Percentiles rank a stretch among this genome's conserved stretches.
Evolutionary conservation across 2,888 invertebrate species (phyloP).

Genomic region (Synergus laeviventris): DNA sequence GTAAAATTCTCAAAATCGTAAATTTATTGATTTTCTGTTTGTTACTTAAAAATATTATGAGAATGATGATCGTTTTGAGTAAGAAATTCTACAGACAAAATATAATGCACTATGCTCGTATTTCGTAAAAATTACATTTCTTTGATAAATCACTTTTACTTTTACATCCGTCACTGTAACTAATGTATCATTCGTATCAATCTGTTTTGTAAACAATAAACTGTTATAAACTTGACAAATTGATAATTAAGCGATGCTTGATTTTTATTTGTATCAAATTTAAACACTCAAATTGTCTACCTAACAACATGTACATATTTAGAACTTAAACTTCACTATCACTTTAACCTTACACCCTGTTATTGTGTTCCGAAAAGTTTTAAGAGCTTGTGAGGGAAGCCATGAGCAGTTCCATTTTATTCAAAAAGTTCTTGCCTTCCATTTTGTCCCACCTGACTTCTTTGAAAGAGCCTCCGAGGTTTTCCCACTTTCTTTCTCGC

Average conservation of each 20-base stretch:
- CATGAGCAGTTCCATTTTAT: constrained; percentile 97
- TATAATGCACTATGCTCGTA: constrained; percentile 2
- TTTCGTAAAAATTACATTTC: constrained; percentile 15
- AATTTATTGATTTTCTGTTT: constrained; percentile 13
- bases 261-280: background rate
- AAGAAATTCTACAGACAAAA: constrained; percentile 25
- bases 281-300: constrained; percentile 58
- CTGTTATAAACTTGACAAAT: constrained; percentile 56
- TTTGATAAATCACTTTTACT: constrained; percentile 40
- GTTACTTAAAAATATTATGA: constrained; percentile 26
- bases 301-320: constrained; percentile 12
- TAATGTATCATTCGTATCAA: background rate
- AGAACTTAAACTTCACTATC: constrained; percentile 22
- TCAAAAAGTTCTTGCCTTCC: constrained; percentile 96
- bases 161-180: constrained; percentile 22
- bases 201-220: constrained; percentile 22
- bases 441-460: constrained; percentile 94
- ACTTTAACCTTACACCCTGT: constrained; percentile 42
- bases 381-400: constrained; percentile 89
- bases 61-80: constrained; percentile 1
- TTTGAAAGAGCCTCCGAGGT: constrained; percentile 93
- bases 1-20: constrained; percentile 1
- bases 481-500: constrained; percentile 94
- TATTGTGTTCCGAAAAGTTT: constrained; percentile 61
- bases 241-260: constrained; percentile 51